These are phyloP conservation scores for Cherax destructor DNA, from an alignment of 1,140 invertebrate genomes.

Conservation along the genomic window DNA sequence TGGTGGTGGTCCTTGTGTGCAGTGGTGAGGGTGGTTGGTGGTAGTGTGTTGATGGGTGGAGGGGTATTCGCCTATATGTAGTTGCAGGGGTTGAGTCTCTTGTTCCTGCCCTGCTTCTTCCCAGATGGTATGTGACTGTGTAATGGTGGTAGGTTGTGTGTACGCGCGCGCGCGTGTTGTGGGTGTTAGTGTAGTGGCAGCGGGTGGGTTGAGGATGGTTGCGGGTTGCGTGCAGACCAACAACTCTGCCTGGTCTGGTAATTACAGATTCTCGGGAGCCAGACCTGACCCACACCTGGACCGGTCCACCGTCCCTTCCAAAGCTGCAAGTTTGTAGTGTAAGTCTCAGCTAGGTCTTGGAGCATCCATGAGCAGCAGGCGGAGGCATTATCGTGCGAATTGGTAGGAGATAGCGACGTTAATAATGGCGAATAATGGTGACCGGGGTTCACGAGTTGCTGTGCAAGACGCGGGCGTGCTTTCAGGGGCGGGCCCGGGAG, in stretches of 20 bases:
- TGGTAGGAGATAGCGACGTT: neutral
- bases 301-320: constrained; percentile 41
- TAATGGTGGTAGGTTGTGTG: too few species aligned
- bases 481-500: constrained; percentile 33
- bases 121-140: too few species aligned
- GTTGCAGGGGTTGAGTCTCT: too few species aligned
- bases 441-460: neutral
- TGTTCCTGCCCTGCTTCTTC: too few species aligned
- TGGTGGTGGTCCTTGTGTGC: too few species aligned
- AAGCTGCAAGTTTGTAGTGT: neutral
- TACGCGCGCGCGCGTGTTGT: neutral
- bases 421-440: constrained; percentile 4
- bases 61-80: neutral
- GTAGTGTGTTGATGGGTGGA: neutral
- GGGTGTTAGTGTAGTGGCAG: neutral
- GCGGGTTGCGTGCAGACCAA: constrained; percentile 50
- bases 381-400: neutral
- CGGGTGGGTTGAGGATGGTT: constrained; percentile 11
- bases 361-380: neutral
- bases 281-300: constrained; percentile 49
- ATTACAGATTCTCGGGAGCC: constrained; percentile 56
- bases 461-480: constrained; percentile 10
- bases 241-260: constrained; percentile 53
- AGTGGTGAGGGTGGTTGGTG: neutral
- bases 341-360: neutral